Evolutionary conservation across 2,888 invertebrate species (phyloP).

Genomic region (Argyresthia albistria): DNA sequence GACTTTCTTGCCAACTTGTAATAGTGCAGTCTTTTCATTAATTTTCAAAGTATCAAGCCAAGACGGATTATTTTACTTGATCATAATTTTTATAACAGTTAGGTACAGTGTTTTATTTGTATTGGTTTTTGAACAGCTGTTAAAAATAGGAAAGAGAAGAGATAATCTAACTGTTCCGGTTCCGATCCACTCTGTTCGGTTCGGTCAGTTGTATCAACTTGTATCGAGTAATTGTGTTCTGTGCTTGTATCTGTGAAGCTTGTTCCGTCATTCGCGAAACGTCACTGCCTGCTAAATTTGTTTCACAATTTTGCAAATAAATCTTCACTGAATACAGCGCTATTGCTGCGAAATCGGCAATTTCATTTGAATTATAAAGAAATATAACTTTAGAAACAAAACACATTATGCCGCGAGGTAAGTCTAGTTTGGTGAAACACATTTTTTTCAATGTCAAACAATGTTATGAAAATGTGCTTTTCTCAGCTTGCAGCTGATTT

Average conservation of each 20-base stretch:
- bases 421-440: conserved; percentile 20
- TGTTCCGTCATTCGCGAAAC: neutral
- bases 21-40: no score
- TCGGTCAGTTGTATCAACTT: no score
- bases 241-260: neutral
- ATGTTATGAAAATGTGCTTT: conserved; percentile 57
- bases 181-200: no score
- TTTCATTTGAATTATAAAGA: neutral
- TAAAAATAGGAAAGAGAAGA: no score
- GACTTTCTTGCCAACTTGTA: no score
- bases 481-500: conserved; percentile 1
- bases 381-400: neutral
- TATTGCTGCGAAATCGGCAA: neutral
- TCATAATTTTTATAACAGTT: no score
- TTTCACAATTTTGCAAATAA: neutral
- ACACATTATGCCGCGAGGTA: conserved; percentile 59
- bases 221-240: no score
- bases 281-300: neutral
- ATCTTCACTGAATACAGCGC: neutral
- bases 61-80: no score
- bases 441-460: conserved; percentile 49
- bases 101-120: no score
- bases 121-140: no score
- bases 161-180: no score
- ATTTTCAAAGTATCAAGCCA: no score